phyloP scores from a whole-genome alignment of 2,888 invertebrate genomes.

The Caenorhabditis zanzibari region DNA sequence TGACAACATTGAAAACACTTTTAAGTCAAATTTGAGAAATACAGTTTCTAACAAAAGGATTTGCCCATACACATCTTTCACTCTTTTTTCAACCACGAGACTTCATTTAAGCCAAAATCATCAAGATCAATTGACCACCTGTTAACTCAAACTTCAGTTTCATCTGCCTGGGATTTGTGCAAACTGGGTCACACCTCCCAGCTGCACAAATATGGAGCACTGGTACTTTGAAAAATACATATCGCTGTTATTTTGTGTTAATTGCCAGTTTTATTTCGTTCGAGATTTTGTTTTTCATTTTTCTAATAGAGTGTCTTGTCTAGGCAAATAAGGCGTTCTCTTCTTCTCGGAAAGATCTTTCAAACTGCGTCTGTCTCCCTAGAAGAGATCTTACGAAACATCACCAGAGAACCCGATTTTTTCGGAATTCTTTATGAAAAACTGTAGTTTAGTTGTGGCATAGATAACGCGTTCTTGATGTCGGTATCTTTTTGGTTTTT shows the following conservation, averaged over 20 bases:
- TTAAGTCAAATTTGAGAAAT: too few species aligned
- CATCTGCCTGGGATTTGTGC: background rate
- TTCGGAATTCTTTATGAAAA: background rate
- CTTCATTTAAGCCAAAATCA: too few species aligned
- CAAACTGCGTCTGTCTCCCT: too few species aligned
- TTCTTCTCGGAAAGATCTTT: too few species aligned
- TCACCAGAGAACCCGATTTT: background rate
- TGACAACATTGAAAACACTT: too few species aligned
- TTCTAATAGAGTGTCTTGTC: too few species aligned
- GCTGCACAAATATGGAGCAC: conserved; percentile 12
- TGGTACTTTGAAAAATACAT: background rate
- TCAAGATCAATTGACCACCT: too few species aligned
- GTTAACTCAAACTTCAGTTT: background rate
- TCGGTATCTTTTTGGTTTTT: background rate
- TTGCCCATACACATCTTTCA: too few species aligned
- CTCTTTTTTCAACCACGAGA: too few species aligned
- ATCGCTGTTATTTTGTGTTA: background rate
- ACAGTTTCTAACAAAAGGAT: too few species aligned
- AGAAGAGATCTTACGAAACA: background rate
- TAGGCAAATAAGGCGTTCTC: too few species aligned
- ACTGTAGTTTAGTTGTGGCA: conserved; percentile 8
- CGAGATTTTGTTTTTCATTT: too few species aligned
- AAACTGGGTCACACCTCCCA: background rate
- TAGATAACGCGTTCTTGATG: conserved; percentile 11
- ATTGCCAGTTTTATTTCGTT: background rate